A percentile compares a stretch with the other conserved stretches of the same genome.
phyloP scores from a whole-genome alignment of 2,888 invertebrate species.

The Balanococcus diminutus region DNA sequence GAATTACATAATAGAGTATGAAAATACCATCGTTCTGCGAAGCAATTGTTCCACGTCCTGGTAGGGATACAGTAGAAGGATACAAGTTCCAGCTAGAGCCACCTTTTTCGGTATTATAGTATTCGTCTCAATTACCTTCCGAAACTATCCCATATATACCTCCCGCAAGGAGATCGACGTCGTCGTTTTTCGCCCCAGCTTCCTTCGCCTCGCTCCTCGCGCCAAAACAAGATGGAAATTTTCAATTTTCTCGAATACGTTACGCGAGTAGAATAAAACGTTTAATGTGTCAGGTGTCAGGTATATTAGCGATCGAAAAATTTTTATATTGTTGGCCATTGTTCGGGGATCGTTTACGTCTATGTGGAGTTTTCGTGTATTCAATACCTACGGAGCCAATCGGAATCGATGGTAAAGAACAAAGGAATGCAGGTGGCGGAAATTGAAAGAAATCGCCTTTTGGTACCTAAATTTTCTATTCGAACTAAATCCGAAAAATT shows the following conservation, averaged over 20 bases:
- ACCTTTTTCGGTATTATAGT: background rate
- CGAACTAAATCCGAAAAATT: too few relatives aligned
- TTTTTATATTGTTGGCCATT: background rate
- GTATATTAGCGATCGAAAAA: background rate
- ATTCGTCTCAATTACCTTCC: slow-evolving; percentile 18
- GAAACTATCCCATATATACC: background rate
- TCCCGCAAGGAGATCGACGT: background rate
- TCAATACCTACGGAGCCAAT: too few relatives aligned
- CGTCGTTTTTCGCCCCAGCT: background rate
- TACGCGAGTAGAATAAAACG: background rate
- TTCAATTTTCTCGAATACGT: slow-evolving; percentile 9
- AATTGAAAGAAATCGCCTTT: too few relatives aligned
- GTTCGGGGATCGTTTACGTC: background rate
- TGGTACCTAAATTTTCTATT: too few relatives aligned
- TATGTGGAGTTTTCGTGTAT: too few relatives aligned
- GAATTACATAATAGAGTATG: slow-evolving; percentile 25
- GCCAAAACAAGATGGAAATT: background rate
- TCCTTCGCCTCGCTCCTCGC: background rate
- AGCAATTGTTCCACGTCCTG: slow-evolving; percentile 2
- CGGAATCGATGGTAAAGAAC: too few relatives aligned
- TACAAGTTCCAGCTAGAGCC: background rate
- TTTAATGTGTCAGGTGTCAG: background rate
- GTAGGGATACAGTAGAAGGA: too few relatives aligned
- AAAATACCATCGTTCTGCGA: background rate
- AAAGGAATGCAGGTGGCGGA: too few relatives aligned